Conservation (phyloP, 2,797 vertebrate genomes). For the Chanos chanos region DNA sequence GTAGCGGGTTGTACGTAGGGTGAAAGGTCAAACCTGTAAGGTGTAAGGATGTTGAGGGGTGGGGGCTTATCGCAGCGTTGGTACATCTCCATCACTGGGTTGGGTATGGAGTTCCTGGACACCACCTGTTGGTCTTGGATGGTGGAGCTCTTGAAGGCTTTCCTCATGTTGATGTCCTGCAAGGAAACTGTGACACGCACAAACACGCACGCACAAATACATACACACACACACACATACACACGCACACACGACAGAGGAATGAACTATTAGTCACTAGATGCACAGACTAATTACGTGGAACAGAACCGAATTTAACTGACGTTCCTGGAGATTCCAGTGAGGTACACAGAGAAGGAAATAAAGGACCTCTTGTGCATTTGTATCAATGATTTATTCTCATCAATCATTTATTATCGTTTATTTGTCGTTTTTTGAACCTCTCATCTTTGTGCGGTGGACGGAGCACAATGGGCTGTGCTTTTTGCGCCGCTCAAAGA, state of each 20-base stretch:
- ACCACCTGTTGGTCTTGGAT: conserved; percentile 78
- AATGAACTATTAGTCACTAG: neutral
- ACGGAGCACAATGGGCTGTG: too few relatives aligned
- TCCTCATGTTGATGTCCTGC: conserved; percentile 81
- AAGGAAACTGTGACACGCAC: conserved; percentile 65
- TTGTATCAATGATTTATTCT: too few relatives aligned
- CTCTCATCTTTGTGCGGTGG: too few relatives aligned
- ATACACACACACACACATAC: too few relatives aligned
- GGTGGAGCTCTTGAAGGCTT: conserved; percentile 78
- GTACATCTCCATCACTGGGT: conserved; percentile 72
- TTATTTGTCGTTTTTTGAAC: too few relatives aligned
- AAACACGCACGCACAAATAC: neutral
- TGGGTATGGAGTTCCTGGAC: conserved; percentile 69
- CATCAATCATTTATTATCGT: too few relatives aligned
- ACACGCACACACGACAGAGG: too few relatives aligned
- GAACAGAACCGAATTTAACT: too few relatives aligned
- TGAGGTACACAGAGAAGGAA: too few relatives aligned
- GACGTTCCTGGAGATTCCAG: too few relatives aligned
- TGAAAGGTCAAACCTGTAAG: conserved; percentile 43
- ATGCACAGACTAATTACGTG: neutral
- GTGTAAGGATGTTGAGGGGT: conserved; percentile 39
- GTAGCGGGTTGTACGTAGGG: conserved; percentile 35
- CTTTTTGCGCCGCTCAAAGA: too few relatives aligned
- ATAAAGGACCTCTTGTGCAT: too few relatives aligned
- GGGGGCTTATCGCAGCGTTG: conserved; percentile 72